Conservation (phyloP, 1,140 invertebrate species). For the Heliconius nattereri region DNA sequence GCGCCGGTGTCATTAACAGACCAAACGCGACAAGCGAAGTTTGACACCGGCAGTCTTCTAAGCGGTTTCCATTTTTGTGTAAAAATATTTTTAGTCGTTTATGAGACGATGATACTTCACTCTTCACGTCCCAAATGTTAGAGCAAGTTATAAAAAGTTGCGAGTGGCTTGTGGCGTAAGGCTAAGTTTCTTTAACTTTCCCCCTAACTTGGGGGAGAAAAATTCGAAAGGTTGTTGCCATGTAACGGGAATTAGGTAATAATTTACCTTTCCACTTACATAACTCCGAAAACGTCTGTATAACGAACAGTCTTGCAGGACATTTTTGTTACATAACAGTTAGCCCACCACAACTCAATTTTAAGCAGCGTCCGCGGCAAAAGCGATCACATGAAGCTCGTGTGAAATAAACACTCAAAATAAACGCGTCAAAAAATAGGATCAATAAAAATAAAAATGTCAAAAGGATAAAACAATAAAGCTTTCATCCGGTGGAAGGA, state of each 20-base stretch:
- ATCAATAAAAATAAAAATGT: conserved; percentile 20
- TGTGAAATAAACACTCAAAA: not conserved
- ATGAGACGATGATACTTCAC: conserved; percentile 5
- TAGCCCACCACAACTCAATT: not conserved
- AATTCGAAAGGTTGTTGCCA: conserved; percentile 35
- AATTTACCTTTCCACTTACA: conserved; percentile 30
- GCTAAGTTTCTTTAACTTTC: conserved; percentile 34
- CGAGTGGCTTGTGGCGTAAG: conserved; percentile 30
- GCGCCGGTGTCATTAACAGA: not conserved
- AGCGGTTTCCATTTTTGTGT: not conserved
- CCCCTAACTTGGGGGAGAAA: conserved; percentile 28
- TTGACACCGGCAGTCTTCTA: not conserved
- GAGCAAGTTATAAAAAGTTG: conserved; percentile 35
- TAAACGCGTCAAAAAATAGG: conserved; percentile 16
- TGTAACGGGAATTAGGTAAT: conserved; percentile 31
- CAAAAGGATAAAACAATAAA: conserved; percentile 27
- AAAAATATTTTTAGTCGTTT: conserved; percentile 23
- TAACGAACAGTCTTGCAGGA: not conserved
- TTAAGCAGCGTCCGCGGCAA: not conserved
- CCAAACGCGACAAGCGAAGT: not conserved
- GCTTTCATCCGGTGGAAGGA: conserved; percentile 25
- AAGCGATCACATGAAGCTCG: not conserved
- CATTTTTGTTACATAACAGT: not conserved
- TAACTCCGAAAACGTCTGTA: not conserved
- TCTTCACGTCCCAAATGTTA: conserved; percentile 23